A percentile compares a stretch with the other conserved stretches of the same genome.
Conservation (phyloP, 1,140 invertebrate genomes). For the Teleopsis dalmanni region DNA sequence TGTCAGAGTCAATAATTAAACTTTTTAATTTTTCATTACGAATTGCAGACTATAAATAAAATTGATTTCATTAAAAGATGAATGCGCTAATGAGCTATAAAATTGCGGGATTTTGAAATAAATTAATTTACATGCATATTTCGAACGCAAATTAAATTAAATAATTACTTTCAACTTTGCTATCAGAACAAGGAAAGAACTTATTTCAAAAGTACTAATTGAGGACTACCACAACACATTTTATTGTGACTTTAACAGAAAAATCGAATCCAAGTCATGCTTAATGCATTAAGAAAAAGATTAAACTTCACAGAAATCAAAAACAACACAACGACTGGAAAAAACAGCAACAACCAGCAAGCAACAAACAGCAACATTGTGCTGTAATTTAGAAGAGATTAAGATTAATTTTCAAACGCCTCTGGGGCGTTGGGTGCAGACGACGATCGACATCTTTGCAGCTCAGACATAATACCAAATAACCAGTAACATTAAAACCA, state of each 20-base stretch:
- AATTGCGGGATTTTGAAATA: too few species aligned
- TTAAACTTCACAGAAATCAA: background rate
- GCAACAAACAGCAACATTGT: constrained; percentile 5
- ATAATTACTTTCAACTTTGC: too few species aligned
- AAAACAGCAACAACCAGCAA: background rate
- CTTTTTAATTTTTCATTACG: too few species aligned
- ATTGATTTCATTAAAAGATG: too few species aligned
- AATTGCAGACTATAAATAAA: too few species aligned
- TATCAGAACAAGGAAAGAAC: too few species aligned
- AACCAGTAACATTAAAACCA: background rate
- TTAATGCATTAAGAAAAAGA: background rate
- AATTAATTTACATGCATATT: too few species aligned
- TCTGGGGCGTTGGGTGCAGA: background rate
- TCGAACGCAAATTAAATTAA: too few species aligned
- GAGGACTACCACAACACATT: constrained; percentile 14
- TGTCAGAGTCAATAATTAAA: too few species aligned
- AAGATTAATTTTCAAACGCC: constrained; percentile 16
- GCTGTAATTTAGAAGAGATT: constrained; percentile 14
- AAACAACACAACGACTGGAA: background rate
- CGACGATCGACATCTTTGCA: constrained; percentile 6
- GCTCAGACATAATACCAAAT: background rate
- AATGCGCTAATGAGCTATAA: too few species aligned
- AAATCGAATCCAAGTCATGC: background rate
- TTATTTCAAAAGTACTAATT: constrained; percentile 13
- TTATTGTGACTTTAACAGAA: constrained; percentile 4